These are phyloP conservation scores for Plodia interpunctella DNA, from an alignment of 1,140 invertebrate species.

Conservation along the genomic window DNA sequence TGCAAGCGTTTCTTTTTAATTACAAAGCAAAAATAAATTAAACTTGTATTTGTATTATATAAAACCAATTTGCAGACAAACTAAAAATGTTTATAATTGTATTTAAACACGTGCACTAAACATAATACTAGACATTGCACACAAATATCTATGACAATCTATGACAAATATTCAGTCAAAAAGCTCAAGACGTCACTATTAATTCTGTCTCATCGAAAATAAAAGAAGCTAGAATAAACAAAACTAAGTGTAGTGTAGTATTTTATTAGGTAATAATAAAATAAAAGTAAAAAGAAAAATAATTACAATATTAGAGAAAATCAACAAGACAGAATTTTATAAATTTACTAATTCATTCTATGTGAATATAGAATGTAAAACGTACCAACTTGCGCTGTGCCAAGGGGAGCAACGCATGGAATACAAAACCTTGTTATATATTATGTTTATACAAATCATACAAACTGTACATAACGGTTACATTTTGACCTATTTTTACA, in stretches of 20 bases:
- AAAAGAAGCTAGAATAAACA: not conserved
- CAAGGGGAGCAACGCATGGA: constrained; percentile 56
- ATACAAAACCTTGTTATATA: constrained; percentile 39
- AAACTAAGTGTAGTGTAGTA: not conserved
- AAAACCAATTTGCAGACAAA: too few relatives aligned
- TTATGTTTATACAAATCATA: constrained; percentile 9
- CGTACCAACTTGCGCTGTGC: constrained; percentile 74
- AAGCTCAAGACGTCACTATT: constrained; percentile 6
- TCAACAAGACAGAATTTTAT: constrained; percentile 36
- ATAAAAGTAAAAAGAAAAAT: not conserved
- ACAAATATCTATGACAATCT: constrained; percentile 12
- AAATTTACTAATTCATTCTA: constrained; percentile 12
- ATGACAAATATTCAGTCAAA: constrained; percentile 23
- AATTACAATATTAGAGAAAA: constrained; percentile 10
- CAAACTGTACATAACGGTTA: constrained; percentile 4
- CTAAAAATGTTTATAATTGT: not conserved
- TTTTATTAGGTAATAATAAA: constrained; percentile 11
- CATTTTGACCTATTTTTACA: too few relatives aligned
- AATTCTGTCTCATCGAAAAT: constrained; percentile 30
- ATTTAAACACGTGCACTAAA: not conserved
- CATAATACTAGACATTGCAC: not conserved
- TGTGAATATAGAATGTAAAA: constrained; percentile 26
- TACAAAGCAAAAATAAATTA: too few relatives aligned
- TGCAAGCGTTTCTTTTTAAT: too few relatives aligned
- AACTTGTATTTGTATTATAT: too few relatives aligned